Percentiles rank a stretch among this genome's conserved stretches.
Evolutionary conservation across 2,797 vertebrate species (phyloP).

Genomic region (Phrynocephalus forsythii): DNA sequence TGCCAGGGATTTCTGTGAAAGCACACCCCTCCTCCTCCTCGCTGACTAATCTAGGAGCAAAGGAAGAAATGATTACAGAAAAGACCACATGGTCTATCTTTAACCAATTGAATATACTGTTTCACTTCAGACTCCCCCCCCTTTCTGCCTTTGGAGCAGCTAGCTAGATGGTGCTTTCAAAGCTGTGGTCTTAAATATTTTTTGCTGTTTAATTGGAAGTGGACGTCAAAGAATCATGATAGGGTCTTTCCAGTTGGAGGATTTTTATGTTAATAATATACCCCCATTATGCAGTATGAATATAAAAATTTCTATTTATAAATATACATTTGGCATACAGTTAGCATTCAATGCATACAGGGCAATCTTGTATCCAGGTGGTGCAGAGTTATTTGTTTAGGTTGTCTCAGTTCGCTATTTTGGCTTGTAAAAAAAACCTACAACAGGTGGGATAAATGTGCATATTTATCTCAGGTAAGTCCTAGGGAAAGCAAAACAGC

Average conservation of each 20-base stretch:
- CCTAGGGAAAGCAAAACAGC: no score
- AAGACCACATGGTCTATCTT: slow-evolving; percentile 13
- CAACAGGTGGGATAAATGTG: no score
- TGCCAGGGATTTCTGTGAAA: neutral
- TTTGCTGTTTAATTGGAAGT: slow-evolving; percentile 16
- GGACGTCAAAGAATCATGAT: neutral
- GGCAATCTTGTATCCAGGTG: no score
- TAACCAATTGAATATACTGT: slow-evolving; percentile 8
- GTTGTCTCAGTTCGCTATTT: no score
- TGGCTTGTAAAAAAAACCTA: no score
- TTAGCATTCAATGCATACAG: neutral
- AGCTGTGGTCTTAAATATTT: neutral
- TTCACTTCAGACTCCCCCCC: neutral
- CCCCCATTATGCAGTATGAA: slow-evolving; percentile 36
- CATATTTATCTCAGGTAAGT: no score
- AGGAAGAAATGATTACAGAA: slow-evolving; percentile 25
- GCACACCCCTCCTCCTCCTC: neutral
- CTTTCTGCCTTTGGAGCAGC: neutral
- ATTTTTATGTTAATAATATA: neutral
- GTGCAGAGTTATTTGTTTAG: no score
- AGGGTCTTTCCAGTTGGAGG: neutral
- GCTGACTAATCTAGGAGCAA: neutral
- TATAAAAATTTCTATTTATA: slow-evolving; percentile 17
- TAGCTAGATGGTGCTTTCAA: neutral
- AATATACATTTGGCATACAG: slow-evolving; percentile 26